Evolutionary conservation across 2,113 vertebrate species (phyloP), one percentile per base, ranked within the genome.

Genomic region (Perccottus glenii): DNA sequence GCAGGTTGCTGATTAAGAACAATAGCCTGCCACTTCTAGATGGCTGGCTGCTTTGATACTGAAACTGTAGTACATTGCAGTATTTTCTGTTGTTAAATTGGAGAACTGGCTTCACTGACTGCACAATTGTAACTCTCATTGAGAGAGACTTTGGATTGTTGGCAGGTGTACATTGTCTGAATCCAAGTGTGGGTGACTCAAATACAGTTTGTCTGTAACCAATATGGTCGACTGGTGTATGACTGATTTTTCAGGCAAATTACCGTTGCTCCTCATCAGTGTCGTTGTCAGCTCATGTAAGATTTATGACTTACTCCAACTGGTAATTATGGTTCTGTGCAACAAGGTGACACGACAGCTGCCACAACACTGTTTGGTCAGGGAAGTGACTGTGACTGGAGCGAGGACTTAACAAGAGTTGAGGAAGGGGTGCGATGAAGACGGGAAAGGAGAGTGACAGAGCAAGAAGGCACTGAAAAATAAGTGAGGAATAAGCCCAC

Each of bases 301-400:
- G 76, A 86, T 86, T 82, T 85, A 82, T 77, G 62, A 79, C 58
- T 70, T 56, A 14, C 43, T 78, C 66, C 69, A 84, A 74, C 80
- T 80, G 75, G 70, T 84, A 79, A 88, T 87, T 86, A 84, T 42
- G 32, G 71, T 78, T 71, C 35, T 14, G 58, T 78, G 65, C 78
- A 74, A 78, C 4, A 51, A 67, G 74, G 77, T 82, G 83, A 85
- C 79, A 63, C 73, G 78, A 85, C 81, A 80, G 78, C 78, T 80
- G 78, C 68, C 71, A 82, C 63, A 69, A 75, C 73, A 78, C 32
- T 61, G 46, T 48, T 44, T 48, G 71, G 62, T 71, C 69, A 48
- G 70, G 65, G 44, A 0, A 32, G 42, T 32, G 64, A 48, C 56
- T 19, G 11, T 58, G 56, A 2, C 11, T 46, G n/a, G 11, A 67